Evolutionary conservation across 2,113 vertebrate species (phyloP).

Genomic region (Amphilophus citrinellus): DNA sequence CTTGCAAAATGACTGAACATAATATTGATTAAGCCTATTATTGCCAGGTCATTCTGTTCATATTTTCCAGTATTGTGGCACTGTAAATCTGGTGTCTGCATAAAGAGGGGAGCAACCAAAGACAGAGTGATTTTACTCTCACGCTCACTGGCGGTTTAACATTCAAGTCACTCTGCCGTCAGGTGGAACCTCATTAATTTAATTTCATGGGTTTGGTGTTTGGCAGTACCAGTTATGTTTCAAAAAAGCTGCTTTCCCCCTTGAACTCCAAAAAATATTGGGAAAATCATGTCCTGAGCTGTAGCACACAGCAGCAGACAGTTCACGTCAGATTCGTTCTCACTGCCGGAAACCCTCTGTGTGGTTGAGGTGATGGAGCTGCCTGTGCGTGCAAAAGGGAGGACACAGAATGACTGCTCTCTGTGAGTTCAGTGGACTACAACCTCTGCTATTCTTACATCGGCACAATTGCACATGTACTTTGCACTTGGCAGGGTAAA

Average conservation of each 20-base stretch:
- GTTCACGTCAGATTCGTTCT: background rate
- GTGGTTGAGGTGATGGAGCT: background rate
- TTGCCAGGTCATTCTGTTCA: background rate
- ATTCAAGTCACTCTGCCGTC: no score
- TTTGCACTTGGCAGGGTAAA: conserved; percentile 1
- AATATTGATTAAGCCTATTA: background rate
- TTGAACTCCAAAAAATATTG: background rate
- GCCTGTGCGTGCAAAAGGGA: background rate
- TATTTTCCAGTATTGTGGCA: background rate
- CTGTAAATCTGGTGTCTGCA: no score
- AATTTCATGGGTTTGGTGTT: background rate
- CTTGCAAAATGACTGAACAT: background rate
- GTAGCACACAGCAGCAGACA: background rate
- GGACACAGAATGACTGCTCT: background rate
- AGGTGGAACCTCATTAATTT: no score
- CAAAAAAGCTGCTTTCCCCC: background rate
- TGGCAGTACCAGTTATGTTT: background rate
- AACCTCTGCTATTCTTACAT: background rate
- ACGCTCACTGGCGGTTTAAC: no score
- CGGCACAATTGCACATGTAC: background rate
- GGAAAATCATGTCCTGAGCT: background rate
- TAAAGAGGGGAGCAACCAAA: no score
- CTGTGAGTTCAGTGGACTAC: background rate
- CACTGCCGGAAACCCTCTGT: background rate
- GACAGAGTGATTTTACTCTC: no score